These are phyloP conservation scores for Probosciger aterrimus DNA, from an alignment of 2,113 vertebrate species.

Conservation along the genomic window DNA sequence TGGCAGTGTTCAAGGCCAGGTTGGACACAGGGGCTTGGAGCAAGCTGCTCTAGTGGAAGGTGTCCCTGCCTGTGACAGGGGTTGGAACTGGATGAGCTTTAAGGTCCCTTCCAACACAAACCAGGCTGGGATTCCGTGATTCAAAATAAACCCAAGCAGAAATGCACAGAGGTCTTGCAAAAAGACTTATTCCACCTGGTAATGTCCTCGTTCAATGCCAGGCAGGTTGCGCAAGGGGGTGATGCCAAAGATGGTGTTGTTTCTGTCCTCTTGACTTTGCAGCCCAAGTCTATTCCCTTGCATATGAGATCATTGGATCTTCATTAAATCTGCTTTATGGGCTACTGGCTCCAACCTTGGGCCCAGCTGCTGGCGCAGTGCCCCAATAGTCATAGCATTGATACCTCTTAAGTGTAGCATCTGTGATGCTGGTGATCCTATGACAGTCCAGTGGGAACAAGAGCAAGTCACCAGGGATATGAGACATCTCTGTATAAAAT, in stretches of 20 bases:
- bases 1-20: no score
- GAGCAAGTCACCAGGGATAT: fast-evolving
- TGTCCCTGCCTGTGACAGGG: background rate
- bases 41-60: background rate
- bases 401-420: background rate
- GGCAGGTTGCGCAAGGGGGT: background rate
- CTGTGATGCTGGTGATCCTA: no score
- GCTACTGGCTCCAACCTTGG: background rate
- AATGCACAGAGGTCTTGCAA: background rate
- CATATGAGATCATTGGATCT: background rate
- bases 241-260: background rate
- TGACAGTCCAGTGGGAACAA: background rate
- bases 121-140: background rate
- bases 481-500: background rate
- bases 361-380: background rate
- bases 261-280: background rate
- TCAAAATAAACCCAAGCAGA: background rate
- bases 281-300: background rate
- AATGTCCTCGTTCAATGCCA: background rate
- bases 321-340: background rate
- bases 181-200: background rate
- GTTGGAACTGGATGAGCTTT: background rate
- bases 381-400: background rate
- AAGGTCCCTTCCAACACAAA: background rate
- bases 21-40: no score